phyloP scores from a whole-genome alignment of 2,113 vertebrate species.

The Passer montanus region DNA sequence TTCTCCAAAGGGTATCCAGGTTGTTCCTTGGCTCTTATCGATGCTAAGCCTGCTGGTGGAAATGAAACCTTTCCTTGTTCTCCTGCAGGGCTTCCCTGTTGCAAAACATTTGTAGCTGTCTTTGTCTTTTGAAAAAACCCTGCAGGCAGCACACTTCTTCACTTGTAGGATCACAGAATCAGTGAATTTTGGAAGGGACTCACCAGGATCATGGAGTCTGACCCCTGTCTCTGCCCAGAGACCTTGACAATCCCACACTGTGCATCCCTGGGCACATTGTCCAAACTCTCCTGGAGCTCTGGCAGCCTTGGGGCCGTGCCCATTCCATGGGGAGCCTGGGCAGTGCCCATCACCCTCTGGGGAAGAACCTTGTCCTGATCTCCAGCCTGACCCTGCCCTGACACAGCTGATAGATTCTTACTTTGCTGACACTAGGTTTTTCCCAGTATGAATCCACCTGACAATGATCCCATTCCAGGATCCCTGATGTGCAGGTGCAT shows the following conservation, averaged over 20 bases:
- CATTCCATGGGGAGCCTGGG: not conserved
- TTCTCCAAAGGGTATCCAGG: not conserved
- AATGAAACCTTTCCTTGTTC: not conserved
- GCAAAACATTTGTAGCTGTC: not conserved
- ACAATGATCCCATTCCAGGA: not conserved
- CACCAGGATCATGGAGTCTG: not conserved
- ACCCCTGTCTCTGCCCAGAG: rapidly evolving
- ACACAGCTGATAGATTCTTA: not conserved
- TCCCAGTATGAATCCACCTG: not conserved
- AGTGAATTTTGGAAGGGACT: not conserved
- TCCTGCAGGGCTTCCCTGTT: not conserved
- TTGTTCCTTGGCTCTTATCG: not conserved
- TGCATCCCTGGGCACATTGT: rapidly evolving
- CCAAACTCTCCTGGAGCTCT: not conserved
- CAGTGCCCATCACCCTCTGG: not conserved
- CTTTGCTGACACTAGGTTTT: not conserved
- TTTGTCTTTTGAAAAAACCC: not conserved
- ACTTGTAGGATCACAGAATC: not conserved
- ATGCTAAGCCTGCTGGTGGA: not conserved
- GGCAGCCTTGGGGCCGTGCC: not conserved
- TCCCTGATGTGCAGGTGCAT: not conserved
- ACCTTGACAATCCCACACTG: not conserved
- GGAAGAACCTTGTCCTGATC: not conserved
- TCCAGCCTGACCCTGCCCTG: not conserved
- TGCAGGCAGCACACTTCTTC: not conserved